phyloP scores from a whole-genome alignment of 2,888 invertebrate genomes.

The Pandemis cinnamomeana region DNA sequence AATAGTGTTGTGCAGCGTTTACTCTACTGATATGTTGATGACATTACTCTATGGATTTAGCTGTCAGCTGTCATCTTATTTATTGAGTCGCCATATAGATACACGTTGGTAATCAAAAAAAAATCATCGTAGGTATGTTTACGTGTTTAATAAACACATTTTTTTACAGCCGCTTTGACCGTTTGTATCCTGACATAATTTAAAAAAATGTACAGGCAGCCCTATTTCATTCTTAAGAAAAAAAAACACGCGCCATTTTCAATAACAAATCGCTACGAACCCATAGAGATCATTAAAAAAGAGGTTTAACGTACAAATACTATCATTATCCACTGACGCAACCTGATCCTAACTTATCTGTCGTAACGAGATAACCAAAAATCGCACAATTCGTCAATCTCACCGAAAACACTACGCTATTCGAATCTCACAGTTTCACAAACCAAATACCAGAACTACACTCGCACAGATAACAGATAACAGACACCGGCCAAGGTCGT shows the following conservation, averaged over 20 bases:
- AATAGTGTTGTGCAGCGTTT: too few relatives aligned
- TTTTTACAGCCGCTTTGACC: too few relatives aligned
- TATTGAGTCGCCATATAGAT: too few relatives aligned
- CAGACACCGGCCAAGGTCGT: constrained; percentile 18
- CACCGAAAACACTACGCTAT: neutral
- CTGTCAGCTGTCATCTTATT: too few relatives aligned
- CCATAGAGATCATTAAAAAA: neutral
- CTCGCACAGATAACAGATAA: constrained; percentile 4
- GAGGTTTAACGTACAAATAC: neutral
- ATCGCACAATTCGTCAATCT: neutral
- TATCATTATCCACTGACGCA: neutral
- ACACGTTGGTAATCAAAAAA: too few relatives aligned
- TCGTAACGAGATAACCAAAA: constrained; percentile 1
- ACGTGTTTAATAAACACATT: too few relatives aligned
- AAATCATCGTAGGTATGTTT: too few relatives aligned
- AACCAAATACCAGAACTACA: neutral
- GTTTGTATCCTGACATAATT: too few relatives aligned
- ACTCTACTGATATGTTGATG: too few relatives aligned
- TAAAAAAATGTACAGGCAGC: too few relatives aligned
- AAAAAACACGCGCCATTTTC: neutral
- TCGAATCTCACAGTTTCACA: neutral
- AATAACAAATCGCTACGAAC: neutral
- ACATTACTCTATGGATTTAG: too few relatives aligned
- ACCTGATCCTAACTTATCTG: neutral
- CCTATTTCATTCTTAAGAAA: neutral